Base-by-base conservation (phyloP, 1,140 invertebrate genomes). In the Cotesia glomerata region DNA sequence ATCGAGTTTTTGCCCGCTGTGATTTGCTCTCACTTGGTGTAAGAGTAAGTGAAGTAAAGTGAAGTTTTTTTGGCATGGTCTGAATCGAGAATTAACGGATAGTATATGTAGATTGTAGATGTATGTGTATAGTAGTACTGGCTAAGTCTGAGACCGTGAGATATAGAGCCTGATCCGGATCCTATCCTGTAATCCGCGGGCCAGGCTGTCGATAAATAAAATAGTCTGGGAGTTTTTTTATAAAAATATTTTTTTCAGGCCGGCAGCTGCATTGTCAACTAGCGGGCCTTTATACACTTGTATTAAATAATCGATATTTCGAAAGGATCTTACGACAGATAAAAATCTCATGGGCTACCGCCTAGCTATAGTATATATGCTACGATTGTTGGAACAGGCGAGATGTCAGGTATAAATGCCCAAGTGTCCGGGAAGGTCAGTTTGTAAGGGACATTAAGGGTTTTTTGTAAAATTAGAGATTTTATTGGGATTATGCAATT, bases 241-340 rank as follows among this genome's bases (percentile, higher is more conserved):
- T 7, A 67, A 61, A 14, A 67, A 34, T 45, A 61, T 67, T 67
- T 72, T 52, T 56, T 64, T 59, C 16, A 26, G 34, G 14, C 18
- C n/a, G 14, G 59, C 58, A 61, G 69, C 58, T 34, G 59, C 59
- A 63, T 62, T 62, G 26, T 61, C n/a, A 58, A 58, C 18, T 58
- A 18, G 16, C 16, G 56, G 52, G n/a, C 16, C 26, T 65, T 36
- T 45, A 5, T 62, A 45, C 64, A 51, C 16, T 11, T 34, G 16
- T 73, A 61, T 59, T 69, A 62, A 68, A 62, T 58, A 67, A 69
- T 39, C 36, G 61, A 14, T 34, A 72, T 56, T 74, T 82, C 77
- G 74, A 82, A 79, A 79, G 80, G 76, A 81, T 79, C 80, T 75
- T 67, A 76, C 26, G 78, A 77, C 78, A 78, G 81, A 85, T 84